phyloP scores from a whole-genome alignment of 2,797 vertebrate genomes.

The Natrix natrix region DNA sequence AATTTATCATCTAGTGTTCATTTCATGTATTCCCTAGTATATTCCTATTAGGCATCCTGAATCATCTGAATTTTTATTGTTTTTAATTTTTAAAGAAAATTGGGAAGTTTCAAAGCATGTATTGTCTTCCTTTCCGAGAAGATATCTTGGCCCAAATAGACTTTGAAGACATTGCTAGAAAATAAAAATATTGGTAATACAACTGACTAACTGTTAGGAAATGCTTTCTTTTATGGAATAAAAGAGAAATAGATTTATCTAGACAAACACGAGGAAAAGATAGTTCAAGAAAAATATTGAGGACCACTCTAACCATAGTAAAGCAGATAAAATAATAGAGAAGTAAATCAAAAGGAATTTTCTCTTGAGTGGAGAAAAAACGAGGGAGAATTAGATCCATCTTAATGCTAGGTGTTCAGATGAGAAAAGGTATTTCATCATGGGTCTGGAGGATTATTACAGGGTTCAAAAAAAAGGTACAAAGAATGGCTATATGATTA shows the following conservation, averaged over 20 bases:
- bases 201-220: not conserved
- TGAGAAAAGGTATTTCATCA: not conserved
- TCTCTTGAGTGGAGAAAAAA: not conserved
- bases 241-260: not conserved
- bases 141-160: not conserved
- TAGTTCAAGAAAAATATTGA: not conserved
- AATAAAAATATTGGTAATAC: not conserved
- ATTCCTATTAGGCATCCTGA: not conserved
- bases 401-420: not conserved
- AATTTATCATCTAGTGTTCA: not conserved
- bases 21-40: not conserved
- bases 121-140: not conserved
- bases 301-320: not conserved
- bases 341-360: not conserved
- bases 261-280: not conserved
- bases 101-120: not conserved
- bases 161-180: not conserved
- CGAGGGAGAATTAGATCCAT: not conserved
- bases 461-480: not conserved
- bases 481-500: not conserved
- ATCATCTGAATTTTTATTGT: not conserved
- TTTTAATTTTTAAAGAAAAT: not conserved
- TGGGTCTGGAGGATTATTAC: not conserved
- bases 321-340: not conserved
- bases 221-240: not conserved